phyloP scores from a whole-genome alignment of 2,113 vertebrate genomes.

The Daboia siamensis region DNA sequence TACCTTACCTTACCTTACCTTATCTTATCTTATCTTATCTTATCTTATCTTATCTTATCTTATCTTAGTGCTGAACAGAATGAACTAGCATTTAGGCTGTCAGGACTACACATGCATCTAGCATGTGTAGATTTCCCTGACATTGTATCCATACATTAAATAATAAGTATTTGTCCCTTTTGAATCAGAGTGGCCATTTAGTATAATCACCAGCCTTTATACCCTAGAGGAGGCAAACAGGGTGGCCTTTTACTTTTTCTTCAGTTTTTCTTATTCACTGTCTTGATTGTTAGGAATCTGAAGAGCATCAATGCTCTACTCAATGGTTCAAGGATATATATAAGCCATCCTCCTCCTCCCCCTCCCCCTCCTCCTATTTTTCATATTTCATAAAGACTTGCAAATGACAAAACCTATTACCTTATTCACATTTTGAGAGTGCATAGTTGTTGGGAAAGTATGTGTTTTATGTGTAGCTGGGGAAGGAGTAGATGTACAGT shows the following conservation, averaged over 20 bases:
- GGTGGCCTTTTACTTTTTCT: not conserved
- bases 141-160: not conserved
- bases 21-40: too few species aligned
- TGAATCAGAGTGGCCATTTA: not conserved
- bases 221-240: not conserved
- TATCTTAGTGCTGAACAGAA: not conserved
- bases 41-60: too few species aligned
- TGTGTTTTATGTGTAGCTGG: not conserved
- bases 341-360: not conserved
- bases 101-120: not conserved
- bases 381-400: not conserved
- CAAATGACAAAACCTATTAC: not conserved
- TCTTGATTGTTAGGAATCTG: not conserved
- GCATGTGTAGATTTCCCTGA: not conserved
- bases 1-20: too few species aligned
- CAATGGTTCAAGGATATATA: not conserved
- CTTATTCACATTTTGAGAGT: not conserved
- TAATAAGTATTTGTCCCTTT: not conserved
- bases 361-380: not conserved
- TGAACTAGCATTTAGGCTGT: not conserved
- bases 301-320: not conserved
- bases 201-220: not conserved
- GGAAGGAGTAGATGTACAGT: not conserved
- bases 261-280: not conserved
- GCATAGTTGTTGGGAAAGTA: not conserved